Evolutionary conservation across 2,797 vertebrate genomes (phyloP).

Genomic region (Bovichtus diacanthus): DNA sequence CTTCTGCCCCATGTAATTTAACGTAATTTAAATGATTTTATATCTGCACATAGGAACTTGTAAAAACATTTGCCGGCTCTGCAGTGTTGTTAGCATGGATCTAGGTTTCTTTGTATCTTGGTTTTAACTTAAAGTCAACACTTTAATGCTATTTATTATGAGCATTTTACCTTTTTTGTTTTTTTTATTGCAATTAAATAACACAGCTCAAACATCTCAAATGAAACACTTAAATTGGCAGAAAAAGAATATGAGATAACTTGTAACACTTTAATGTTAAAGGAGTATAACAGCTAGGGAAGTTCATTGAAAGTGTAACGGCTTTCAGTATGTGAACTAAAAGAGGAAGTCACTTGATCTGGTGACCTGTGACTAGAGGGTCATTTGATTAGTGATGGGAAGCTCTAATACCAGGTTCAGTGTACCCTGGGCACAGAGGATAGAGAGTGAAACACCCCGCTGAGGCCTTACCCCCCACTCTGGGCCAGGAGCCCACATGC

Average conservation of each 20-base stretch:
- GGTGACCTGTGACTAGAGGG: slow-evolving; percentile 55
- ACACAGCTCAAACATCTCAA: background rate
- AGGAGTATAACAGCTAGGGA: slow-evolving; percentile 24
- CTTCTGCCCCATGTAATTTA: background rate
- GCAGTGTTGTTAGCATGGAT: background rate
- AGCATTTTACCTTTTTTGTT: background rate
- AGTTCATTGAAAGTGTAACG: slow-evolving; percentile 52
- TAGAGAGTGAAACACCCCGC: slow-evolving; percentile 65
- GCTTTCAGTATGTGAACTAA: slow-evolving; percentile 50
- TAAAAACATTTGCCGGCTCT: background rate
- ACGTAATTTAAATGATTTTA: background rate
- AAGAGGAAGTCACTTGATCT: slow-evolving; percentile 65
- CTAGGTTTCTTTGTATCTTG: background rate
- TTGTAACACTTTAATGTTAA: slow-evolving; percentile 7
- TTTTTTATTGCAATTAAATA: slow-evolving; percentile 1
- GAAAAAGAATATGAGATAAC: slow-evolving; percentile 1
- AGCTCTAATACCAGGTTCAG: slow-evolving; percentile 41
- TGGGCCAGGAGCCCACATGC: slow-evolving; percentile 80
- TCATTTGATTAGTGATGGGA: slow-evolving; percentile 64
- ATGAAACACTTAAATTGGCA: slow-evolving; percentile 11
- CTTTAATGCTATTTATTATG: background rate
- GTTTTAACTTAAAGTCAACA: background rate
- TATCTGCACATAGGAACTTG: background rate
- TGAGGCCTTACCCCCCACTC: slow-evolving; percentile 71
- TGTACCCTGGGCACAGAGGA: slow-evolving; percentile 44